Evolutionary conservation across 2,113 vertebrate genomes (phyloP).

Genomic region (Cynopterus brachyotis): DNA sequence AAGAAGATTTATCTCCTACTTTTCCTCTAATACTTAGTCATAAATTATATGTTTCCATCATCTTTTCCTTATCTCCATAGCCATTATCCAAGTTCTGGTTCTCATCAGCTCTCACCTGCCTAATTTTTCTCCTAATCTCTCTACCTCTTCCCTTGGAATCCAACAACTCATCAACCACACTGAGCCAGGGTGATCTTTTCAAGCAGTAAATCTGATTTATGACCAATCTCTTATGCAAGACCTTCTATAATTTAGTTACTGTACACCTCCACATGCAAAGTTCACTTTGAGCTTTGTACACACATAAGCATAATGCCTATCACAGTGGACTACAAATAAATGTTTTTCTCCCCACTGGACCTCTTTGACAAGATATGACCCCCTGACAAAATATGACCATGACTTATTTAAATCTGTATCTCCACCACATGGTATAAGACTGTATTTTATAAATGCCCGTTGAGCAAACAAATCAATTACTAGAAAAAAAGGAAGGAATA

Average conservation of each 20-base stretch:
- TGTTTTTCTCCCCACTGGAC: neutral
- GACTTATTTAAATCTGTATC: neutral
- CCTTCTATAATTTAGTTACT: neutral
- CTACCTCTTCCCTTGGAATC: neutral
- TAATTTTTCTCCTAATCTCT: neutral
- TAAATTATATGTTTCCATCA: neutral
- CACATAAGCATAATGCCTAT: neutral
- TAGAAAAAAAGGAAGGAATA: neutral
- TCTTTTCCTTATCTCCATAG: neutral
- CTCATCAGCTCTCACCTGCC: neutral
- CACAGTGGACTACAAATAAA: neutral
- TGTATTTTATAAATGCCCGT: neutral
- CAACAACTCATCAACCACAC: neutral
- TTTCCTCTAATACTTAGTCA: slow-evolving; percentile 20
- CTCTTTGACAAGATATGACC: neutral
- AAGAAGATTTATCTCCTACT: neutral
- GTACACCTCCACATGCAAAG: neutral
- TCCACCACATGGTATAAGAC: neutral
- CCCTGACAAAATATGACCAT: neutral
- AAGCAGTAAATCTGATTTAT: neutral
- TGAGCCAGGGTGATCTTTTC: neutral
- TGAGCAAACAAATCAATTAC: slow-evolving; percentile 25
- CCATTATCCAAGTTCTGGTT: neutral
- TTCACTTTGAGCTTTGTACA: neutral
- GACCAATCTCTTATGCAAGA: neutral